These are phyloP conservation scores for Scaptomyza polygonia DNA, from an alignment of 2,888 invertebrate species.

Conservation along the genomic window DNA sequence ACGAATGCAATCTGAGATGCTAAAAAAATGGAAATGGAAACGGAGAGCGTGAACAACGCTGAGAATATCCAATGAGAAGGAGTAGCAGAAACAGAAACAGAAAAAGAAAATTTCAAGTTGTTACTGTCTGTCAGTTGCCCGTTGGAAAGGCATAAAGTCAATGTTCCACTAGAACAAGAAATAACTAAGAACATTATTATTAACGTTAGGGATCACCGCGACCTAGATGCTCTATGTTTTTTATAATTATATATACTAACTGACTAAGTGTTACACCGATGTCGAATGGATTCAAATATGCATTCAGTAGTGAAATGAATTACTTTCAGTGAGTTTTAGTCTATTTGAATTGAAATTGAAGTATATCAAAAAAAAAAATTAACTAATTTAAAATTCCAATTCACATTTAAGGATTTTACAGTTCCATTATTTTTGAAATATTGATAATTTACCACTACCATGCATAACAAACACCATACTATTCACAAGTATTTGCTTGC, in stretches of 20 bases:
- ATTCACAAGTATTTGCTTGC: neutral
- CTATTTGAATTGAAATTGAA: too few species aligned
- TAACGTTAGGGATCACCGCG: neutral
- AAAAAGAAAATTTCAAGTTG: constrained; percentile 62
- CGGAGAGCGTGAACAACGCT: neutral
- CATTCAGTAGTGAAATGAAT: neutral
- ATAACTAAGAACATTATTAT: constrained; percentile 12
- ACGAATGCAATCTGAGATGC: constrained; percentile 62
- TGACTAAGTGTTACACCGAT: neutral
- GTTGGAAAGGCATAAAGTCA: constrained; percentile 67
- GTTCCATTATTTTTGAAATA: neutral
- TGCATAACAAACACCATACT: constrained; percentile 2
- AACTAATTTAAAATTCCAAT: too few species aligned
- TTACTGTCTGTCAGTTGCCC: constrained; percentile 58
- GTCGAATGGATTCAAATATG: neutral
- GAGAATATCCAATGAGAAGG: neutral
- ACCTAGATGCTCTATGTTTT: constrained; percentile 3
- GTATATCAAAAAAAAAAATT: too few species aligned
- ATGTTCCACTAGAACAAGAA: constrained; percentile 48
- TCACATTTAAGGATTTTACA: too few species aligned
- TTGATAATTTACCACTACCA: neutral
- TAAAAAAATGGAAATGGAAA: constrained; percentile 23
- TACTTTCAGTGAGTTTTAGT: too few species aligned
- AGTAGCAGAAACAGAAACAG: neutral
- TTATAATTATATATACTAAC: neutral